Evolutionary conservation across 64 coral and sea anemone genomes (phyloP), one percentile per base, ranked within the genome.

Genomic region (Montipora sp.): DNA sequence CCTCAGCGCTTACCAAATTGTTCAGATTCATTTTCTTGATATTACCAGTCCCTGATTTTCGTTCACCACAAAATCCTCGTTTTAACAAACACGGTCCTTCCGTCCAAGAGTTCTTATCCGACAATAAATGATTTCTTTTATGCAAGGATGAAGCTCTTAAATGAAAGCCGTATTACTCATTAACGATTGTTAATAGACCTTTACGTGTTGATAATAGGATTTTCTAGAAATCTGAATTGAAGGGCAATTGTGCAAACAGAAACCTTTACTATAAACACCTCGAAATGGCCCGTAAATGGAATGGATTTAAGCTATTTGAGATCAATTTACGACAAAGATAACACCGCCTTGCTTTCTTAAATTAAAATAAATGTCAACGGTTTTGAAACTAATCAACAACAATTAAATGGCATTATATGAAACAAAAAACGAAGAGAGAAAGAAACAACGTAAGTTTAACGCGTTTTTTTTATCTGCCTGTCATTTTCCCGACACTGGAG

Each of bases 1-100:
- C 82, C 46, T 85, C 46, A 4, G 65, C 19, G 7, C 22, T 65
- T 85, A 85, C 82, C 82, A 85, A 85, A 71, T 85, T 85, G 16
- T 72, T 71, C 16, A 10, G 82, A 72, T 85, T 12, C 82, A 85
- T 85, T 49, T 72, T 85, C 75, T 43, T 49, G 46, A 9, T 72
- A 14, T 85, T 36, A 36, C 36, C 63, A 8, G 53, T 57, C n/a
- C 19, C 15, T 8, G 43, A 76, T 47, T 71, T 20, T 9, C 27
- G 20, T 16, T 63, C 13, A 23, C 80, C 11, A 80, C 1, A 59
- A 14, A 21, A 68, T 8, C 47, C 44, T 48, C 36, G 14, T 57
- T 47, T 46, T 47, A 15, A 15, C 9, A 43, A 46, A 21, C 44
- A 76, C 24, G 74, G 47, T 15, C 5, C 71, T 5, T 8, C 19